phyloP scores from a whole-genome alignment of 2,888 invertebrate species.

The Pardosa pseudoannulata region DNA sequence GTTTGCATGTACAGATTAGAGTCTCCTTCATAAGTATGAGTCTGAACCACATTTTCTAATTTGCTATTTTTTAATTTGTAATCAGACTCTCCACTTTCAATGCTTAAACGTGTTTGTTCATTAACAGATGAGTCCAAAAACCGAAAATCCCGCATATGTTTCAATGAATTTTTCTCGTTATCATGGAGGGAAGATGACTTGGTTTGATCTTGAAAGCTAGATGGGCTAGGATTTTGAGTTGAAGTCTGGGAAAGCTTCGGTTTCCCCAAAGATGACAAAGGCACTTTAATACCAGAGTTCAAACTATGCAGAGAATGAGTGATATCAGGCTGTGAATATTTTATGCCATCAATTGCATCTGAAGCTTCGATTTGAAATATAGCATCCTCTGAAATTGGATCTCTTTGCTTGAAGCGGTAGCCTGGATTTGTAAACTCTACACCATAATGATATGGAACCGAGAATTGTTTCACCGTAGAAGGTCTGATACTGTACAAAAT shows the following conservation, averaged over 20 bases:
- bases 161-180: slow-evolving; percentile 16
- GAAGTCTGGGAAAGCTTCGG: not conserved
- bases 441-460: slow-evolving; percentile 17
- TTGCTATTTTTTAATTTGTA: slow-evolving; percentile 18
- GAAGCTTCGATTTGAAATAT: slow-evolving; percentile 61
- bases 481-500: slow-evolving; percentile 29
- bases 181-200: not conserved
- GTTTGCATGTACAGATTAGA: not conserved
- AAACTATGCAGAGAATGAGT: slow-evolving; percentile 20
- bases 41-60: not conserved
- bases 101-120: not conserved
- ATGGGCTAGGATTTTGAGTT: slow-evolving; percentile 18
- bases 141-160: slow-evolving; percentile 36
- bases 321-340: slow-evolving; percentile 59
- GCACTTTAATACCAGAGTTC: slow-evolving; percentile 42
- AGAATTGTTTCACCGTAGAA: slow-evolving; percentile 4
- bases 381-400: slow-evolving; percentile 13
- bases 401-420: slow-evolving; percentile 9
- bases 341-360: slow-evolving; percentile 49
- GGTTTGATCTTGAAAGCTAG: slow-evolving; percentile 26
- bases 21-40: slow-evolving; percentile 23
- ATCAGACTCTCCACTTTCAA: not conserved
- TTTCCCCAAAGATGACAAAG: slow-evolving; percentile 26
- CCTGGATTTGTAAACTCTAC: slow-evolving; percentile 6
- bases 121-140: slow-evolving; percentile 23